A percentile compares a stretch with the other conserved stretches of the same genome.
Conservation (phyloP, 2,797 vertebrate species). For the Syngnathus rostellatus region DNA sequence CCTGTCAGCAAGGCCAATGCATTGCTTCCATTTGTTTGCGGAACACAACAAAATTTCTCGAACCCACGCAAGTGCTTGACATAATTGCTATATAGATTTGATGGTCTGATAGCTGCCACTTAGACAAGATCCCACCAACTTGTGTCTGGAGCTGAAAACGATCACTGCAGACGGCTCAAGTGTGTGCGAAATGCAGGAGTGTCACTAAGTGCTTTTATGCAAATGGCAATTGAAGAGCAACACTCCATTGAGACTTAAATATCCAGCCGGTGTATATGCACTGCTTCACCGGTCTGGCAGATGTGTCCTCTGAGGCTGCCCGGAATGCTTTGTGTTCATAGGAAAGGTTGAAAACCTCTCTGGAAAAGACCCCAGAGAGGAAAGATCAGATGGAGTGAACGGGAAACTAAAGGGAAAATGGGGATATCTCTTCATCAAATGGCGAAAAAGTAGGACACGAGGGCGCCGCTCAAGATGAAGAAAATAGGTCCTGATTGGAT, state of each 20-base stretch:
- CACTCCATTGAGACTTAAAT: conserved; percentile 37
- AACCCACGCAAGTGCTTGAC: conserved; percentile 23
- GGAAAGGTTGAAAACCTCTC: conserved; percentile 36
- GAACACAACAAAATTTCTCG: conserved; percentile 18
- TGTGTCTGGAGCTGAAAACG: conserved; percentile 37
- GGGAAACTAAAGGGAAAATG: conserved; percentile 29
- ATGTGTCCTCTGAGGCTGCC: conserved; percentile 30
- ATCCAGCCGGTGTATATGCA: conserved; percentile 20
- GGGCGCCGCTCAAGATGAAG: conserved; percentile 33
- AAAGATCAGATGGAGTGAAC: conserved; percentile 27
- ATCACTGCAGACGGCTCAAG: conserved; percentile 52
- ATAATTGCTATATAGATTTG: conserved; percentile 49
- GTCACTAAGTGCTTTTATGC: conserved; percentile 60
- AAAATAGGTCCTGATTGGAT: conserved; percentile 36
- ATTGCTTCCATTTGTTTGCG: conserved; percentile 9
- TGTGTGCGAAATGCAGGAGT: conserved; percentile 34
- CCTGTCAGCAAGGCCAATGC: background rate
- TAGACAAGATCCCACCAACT: conserved; percentile 32
- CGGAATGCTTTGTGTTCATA: conserved; percentile 27
- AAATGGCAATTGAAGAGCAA: conserved; percentile 45
- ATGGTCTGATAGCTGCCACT: conserved; percentile 49
- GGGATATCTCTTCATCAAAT: conserved; percentile 30
- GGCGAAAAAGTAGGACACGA: conserved; percentile 38
- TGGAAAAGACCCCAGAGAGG: conserved; percentile 22
- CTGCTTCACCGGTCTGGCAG: conserved; percentile 16